These are phyloP conservation scores for Cassiopea xamachana DNA, from an alignment of 30 jellyfish, hydroid and myxozoan genomes.

Conservation along the genomic window DNA sequence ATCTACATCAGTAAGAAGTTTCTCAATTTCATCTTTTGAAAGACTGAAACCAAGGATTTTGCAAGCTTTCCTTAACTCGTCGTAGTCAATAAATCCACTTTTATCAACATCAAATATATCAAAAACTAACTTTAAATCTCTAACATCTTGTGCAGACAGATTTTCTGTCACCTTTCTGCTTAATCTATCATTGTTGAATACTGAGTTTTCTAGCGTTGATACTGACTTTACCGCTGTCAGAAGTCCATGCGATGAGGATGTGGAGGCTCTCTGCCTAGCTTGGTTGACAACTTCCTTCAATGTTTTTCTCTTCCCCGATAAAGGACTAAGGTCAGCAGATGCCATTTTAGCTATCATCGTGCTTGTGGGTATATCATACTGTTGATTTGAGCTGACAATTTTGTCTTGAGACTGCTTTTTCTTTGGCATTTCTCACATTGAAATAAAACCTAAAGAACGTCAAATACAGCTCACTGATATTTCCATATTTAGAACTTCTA, in stretches of 20 bases:
- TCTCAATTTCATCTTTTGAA: slow-evolving; percentile 24
- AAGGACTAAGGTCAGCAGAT: slow-evolving; percentile 59
- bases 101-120: slow-evolving; percentile 72
- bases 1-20: slow-evolving; percentile 69
- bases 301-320: slow-evolving; percentile 39
- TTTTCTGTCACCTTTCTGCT: slow-evolving; percentile 64
- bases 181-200: slow-evolving; percentile 37
- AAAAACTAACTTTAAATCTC: slow-evolving; percentile 61
- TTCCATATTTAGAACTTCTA: background rate
- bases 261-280: slow-evolving; percentile 33
- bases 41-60: slow-evolving; percentile 64
- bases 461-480: background rate
- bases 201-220: slow-evolving; percentile 36
- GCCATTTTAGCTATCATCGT: slow-evolving; percentile 65
- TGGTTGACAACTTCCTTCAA: slow-evolving; percentile 49
- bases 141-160: slow-evolving; percentile 65
- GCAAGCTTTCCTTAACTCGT: slow-evolving; percentile 60
- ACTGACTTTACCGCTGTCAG: slow-evolving; percentile 53
- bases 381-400: background rate
- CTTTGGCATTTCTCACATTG: slow-evolving; percentile 45
- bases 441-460: background rate
- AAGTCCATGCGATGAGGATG: slow-evolving; percentile 59
- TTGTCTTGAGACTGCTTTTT: slow-evolving; percentile 30
- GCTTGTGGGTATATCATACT: background rate
- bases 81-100: slow-evolving; percentile 75